Percentiles rank a stretch among this genome's conserved stretches.
These are phyloP conservation scores for Lophius americanus DNA, from an alignment of 2,797 vertebrate species.

Conservation along the genomic window DNA sequence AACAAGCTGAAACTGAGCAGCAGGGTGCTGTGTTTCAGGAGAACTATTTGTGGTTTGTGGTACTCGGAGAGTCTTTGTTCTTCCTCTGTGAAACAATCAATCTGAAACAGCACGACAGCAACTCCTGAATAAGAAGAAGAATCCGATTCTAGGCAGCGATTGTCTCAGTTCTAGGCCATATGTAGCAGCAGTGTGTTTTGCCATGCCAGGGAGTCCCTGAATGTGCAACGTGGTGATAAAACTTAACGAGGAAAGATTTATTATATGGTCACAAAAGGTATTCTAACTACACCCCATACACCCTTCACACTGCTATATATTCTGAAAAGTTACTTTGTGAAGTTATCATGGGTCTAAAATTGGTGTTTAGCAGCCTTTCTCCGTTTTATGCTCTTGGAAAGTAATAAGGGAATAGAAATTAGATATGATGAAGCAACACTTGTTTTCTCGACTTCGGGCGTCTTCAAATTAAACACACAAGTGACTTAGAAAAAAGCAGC, in stretches of 20 bases:
- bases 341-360: background rate
- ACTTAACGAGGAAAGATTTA: conserved; percentile 17
- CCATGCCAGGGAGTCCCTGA: conserved; percentile 15
- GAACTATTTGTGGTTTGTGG: conserved; percentile 70
- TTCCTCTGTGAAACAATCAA: conserved; percentile 18
- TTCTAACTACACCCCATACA: background rate
- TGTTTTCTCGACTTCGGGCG: background rate
- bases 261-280: conserved; percentile 8
- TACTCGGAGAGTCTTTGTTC: conserved; percentile 46
- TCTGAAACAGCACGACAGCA: conserved; percentile 10
- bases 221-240: conserved; percentile 18
- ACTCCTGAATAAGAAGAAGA: conserved; percentile 30
- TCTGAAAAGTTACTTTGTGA: background rate
- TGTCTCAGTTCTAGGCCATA: conserved; percentile 27
- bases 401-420: background rate
- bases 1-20: conserved; percentile 57
- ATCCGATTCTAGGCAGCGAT: conserved; percentile 20
- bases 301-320: background rate
- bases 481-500: too few relatives aligned
- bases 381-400: background rate
- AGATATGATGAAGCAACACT: background rate
- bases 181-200: conserved; percentile 14
- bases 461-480: background rate
- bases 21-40: conserved; percentile 47
- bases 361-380: background rate